Evolutionary conservation across 2,797 vertebrate species (phyloP), one percentile per base, ranked within the genome.

Genomic region (Pangasius larnaudii): DNA sequence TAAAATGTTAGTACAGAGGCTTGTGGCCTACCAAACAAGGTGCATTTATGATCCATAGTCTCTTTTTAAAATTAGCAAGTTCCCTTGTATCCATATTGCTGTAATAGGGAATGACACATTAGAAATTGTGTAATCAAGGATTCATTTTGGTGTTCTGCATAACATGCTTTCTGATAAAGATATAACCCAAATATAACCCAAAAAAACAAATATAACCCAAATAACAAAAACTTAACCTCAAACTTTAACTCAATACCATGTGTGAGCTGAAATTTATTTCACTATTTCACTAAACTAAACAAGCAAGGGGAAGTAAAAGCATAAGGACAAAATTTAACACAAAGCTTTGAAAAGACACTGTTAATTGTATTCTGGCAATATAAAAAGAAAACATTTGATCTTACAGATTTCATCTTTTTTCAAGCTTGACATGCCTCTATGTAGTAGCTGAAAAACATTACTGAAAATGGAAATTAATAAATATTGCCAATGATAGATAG

Each of bases 201-300:
- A n/a, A n/a, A n/a, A n/a, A n/a, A n/a, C n/a, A n/a, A n/a, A n/a
- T n/a, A n/a, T n/a, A n/a, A n/a, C n/a, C 1, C 0, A 24, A 39
- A 13, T 22, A 79, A 58, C 36, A 33, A 56, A 58, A 58, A 58
- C 39, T 9, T 22, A 22, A 39, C 39, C 22, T 13, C 22, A 46
- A 46, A 24, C 11, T 24, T 49, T 10, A 42, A 46, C 39, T 46
- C 36, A 51, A 53, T 77, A 30, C 30, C 11, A 51, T 30, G n/a
- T 33, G 49, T 78, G n/a, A 39, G 19, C 53, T 14, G 33, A 80
- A 59, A 59, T 59, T 80, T 59, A 81, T 58, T 79, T 77, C n/a
- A n/a, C n/a, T n/a, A n/a, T n/a, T n/a, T n/a, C 49, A 78, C 39
- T 13, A 10, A 58, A 77, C 14, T 51, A 56, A 56, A 33, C 75